Evolutionary conservation across 2,113 vertebrate species (phyloP), one percentile per base, ranked within the genome.

Genomic region (Menura novaehollandiae): DNA sequence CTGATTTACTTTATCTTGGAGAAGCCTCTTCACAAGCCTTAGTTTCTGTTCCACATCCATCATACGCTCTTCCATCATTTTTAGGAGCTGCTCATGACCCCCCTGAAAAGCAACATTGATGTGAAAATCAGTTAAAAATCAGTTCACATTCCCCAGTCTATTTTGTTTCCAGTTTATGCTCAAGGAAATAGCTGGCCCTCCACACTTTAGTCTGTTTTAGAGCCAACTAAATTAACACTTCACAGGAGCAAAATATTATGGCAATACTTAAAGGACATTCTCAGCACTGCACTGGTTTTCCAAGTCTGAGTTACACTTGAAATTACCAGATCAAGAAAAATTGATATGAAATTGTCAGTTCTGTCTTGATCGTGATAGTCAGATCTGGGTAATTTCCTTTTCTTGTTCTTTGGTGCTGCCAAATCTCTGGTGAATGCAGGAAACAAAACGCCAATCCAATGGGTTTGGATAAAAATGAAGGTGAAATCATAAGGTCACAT

Each of bases 1-100:
- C 97, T 99, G 99, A 94, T 98, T 97, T 9, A 99, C 99, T 97
- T 99, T 99, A 62, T 99, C 99, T 89, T 98, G 98, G 88, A 99
- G 98, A 95, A 99, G 98, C 85, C 99, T 98, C 91, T 99, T 99
- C 71, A 99, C 98, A 47, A 99, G 98, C 73, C 97, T 98, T 32
- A 99, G 98, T 59, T 99, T 99, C 96, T 99, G 97, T 73, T 99
- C 99, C 39, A 99, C 98, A 78, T 99, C 99, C 91, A 97, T 98
- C 99, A 99, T 99, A 5, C 99, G 97, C 80, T 98, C 98, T 91
- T 99, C 99, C 99, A 99, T 99, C 72, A 96, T 98, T 85, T 96
- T 97, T 75, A 99, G 98, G 88, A 98, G 98, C 80, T 97, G 96
- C 91, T 99, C 98, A 13, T 98, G 98, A 64, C 97, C 98, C 32